phyloP scores from a whole-genome alignment of 2,888 invertebrate species.

The Zaprionus lineosus region DNA sequence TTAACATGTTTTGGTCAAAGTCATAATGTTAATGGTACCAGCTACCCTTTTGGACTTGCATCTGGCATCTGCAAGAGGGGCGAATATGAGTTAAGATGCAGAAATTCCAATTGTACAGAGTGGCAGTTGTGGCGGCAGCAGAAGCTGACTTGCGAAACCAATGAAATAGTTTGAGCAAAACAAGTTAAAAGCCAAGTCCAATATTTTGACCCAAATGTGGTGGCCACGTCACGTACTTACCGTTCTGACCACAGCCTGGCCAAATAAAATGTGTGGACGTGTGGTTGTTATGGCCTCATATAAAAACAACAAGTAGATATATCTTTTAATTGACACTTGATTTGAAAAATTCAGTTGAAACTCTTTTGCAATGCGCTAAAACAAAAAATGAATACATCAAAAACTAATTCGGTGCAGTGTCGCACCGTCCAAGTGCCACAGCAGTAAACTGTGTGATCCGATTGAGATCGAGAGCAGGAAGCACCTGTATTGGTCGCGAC shows the following conservation, averaged over 20 bases:
- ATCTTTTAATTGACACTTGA: conserved; percentile 66
- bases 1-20: too few species aligned
- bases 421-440: background rate
- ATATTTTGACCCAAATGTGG: conserved; percentile 56
- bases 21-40: too few species aligned
- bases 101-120: conserved; percentile 22
- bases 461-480: conserved; percentile 46
- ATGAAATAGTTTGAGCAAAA: conserved; percentile 44
- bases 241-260: conserved; percentile 48
- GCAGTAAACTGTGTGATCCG: conserved; percentile 5
- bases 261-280: conserved; percentile 48
- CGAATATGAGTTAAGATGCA: background rate
- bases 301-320: conserved; percentile 27
- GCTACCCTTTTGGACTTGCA: too few species aligned
- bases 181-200: conserved; percentile 52
- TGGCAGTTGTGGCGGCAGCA: too few species aligned
- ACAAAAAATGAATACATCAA: conserved; percentile 38
- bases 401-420: conserved; percentile 12
- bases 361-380: conserved; percentile 27
- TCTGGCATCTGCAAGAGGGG: too few species aligned
- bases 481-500: conserved; percentile 28
- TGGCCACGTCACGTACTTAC: conserved; percentile 51
- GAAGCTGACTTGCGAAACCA: conserved; percentile 18
- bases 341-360: conserved; percentile 13
- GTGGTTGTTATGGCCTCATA: conserved; percentile 12